Percentiles rank a stretch among this genome's conserved stretches.
Evolutionary conservation across 1,140 invertebrate genomes (phyloP).

Genomic region (Nymphalis io): DNA sequence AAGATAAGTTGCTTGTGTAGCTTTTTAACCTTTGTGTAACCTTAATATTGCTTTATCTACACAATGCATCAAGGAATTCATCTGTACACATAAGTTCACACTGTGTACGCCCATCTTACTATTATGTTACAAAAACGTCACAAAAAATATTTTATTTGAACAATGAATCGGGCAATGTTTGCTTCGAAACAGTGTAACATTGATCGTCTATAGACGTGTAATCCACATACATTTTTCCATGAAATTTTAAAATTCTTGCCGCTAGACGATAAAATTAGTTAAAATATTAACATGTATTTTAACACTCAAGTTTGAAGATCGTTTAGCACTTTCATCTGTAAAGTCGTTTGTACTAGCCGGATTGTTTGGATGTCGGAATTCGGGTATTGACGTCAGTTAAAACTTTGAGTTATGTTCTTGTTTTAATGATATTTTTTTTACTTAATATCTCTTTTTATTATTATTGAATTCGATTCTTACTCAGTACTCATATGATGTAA

Average conservation of each 20-base stretch:
- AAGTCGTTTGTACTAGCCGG: constrained; percentile 46
- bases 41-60: background rate
- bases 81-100: background rate
- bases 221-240: background rate
- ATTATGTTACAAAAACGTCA: background rate
- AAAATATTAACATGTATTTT: constrained; percentile 26
- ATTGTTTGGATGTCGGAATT: constrained; percentile 39
- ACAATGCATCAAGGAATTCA: constrained; percentile 2
- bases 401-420: background rate
- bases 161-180: constrained; percentile 14
- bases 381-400: constrained; percentile 12
- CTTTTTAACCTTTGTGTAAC: constrained; percentile 1
- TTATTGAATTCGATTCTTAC: background rate
- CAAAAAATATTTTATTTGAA: constrained; percentile 19
- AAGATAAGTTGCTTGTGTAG: constrained; percentile 3
- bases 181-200: constrained; percentile 8
- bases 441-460: background rate
- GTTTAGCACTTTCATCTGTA: constrained; percentile 57
- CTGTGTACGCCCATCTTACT: constrained; percentile 1
- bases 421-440: background rate
- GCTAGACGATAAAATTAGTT: constrained; percentile 21
- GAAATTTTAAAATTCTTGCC: constrained; percentile 2
- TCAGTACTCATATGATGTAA: background rate
- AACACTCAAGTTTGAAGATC: constrained; percentile 44
- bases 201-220: background rate